Evolutionary conservation across 2,113 vertebrate species (phyloP).

Genomic region (Hippocampus zosterae): DNA sequence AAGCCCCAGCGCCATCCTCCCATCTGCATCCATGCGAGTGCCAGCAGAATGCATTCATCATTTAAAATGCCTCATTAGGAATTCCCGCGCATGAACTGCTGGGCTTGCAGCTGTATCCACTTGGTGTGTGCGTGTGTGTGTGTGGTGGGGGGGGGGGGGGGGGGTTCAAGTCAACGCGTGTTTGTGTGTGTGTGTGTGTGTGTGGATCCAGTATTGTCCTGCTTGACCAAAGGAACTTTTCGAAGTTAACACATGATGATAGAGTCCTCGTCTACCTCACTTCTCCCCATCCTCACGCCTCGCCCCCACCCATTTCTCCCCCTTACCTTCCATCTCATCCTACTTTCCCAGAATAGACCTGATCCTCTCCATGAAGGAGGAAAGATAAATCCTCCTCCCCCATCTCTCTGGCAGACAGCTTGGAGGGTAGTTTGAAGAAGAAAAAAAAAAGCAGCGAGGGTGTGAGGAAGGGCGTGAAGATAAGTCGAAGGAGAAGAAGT

Average conservation of each 20-base stretch:
- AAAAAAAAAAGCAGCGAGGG: neutral
- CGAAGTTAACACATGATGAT: conserved; percentile 54
- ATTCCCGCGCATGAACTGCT: conserved; percentile 37
- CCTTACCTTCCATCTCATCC: conserved; percentile 4
- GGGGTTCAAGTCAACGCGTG: neutral
- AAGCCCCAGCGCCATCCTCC: neutral
- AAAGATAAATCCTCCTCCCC: conserved; percentile 24
- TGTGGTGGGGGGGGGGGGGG: neutral
- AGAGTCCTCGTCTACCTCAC: conserved; percentile 30
- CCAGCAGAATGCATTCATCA: conserved; percentile 35
- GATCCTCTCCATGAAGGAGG: conserved; percentile 22
- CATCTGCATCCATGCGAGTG: conserved; percentile 16
- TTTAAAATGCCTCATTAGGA: conserved; percentile 48
- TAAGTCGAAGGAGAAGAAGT: conserved; percentile 1
- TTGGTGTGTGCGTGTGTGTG: neutral
- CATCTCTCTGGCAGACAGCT: conserved; percentile 13
- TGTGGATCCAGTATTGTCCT: conserved; percentile 22
- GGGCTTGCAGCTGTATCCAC: conserved; percentile 24
- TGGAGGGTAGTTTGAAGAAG: conserved; percentile 17
- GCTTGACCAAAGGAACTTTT: conserved; percentile 21
- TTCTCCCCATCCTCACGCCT: conserved; percentile 1
- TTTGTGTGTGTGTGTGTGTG: neutral
- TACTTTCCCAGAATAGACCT: conserved; percentile 36
- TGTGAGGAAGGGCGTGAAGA: conserved; percentile 23
- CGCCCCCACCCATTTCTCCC: neutral